Base-by-base conservation (phyloP, 1,140 invertebrate genomes). In the Sminthurinus signatus region DNA sequence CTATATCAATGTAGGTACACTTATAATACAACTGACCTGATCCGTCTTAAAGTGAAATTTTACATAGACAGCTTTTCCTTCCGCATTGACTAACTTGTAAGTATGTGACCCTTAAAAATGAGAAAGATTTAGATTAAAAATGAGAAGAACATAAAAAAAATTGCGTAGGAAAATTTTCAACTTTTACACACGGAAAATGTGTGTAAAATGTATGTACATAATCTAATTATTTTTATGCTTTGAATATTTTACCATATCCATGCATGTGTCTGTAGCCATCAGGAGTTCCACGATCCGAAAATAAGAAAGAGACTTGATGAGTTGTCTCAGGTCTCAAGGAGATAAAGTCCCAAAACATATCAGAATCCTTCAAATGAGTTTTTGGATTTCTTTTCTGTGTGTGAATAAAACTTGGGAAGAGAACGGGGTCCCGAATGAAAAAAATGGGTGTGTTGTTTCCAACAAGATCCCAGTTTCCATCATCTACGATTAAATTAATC, bases 371-470 rank as follows among this genome's bases (percentile, higher is more conserved):
- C 19, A 87, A 69, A 76, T 88, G 81, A 2, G 85, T 88, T 15
- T 80, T 79, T n/a, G 86, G 87, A 73, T 88, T 86, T 69, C 85
- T 79, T 76, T 87, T 88, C 71, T 85, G 82, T 2, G 81, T 77
- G 60, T 83, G 79, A 17, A 85, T 82, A 63, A 85, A 84, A 32
- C 65, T 78, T 1, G 83, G 79, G 70, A 88, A 87, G n/a, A 86
- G 70, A 15, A 85, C 78, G 0, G 84, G 80, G 70, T 88, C 87
- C 54, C 85, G 80, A 65, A 87, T 81, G 67, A 86, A 86, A 75
- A 87, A 88, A 70, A 88, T 84, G 1, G 87, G 87, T 2, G 85
- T 87, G 73, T 86, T 87, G 72, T 88, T 87, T 14, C 86, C 85
- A 21, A 86, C 85, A 15, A 88, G 76, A 76, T 88, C 86, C 80